Evolutionary conservation across 1,140 invertebrate species (phyloP).

Genomic region (Thalassaphorura encarpata): DNA sequence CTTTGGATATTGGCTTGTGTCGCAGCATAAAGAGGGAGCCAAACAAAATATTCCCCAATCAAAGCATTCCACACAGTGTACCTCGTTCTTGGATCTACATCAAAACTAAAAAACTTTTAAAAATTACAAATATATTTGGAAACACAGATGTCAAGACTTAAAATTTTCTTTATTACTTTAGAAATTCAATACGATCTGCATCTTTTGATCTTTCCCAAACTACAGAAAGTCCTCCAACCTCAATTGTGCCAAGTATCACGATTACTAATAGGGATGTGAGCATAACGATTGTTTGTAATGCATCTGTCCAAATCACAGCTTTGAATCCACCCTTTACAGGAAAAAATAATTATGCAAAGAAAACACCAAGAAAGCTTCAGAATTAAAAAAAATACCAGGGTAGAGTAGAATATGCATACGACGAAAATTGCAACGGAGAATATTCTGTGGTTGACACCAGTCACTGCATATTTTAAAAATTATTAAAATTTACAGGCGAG

Average conservation of each 20-base stretch:
- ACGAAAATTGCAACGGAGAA: conserved; percentile 43
- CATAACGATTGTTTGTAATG: conserved; percentile 68
- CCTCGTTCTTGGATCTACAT: conserved; percentile 41
- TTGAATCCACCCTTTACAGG: conserved; percentile 14
- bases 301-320: conserved; percentile 64
- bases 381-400: conserved; percentile 37
- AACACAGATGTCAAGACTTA: neutral
- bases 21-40: conserved; percentile 80
- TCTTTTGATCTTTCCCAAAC: conserved; percentile 39
- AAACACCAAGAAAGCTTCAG: neutral
- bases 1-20: conserved; percentile 65
- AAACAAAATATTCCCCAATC: conserved; percentile 80
- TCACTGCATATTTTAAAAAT: conserved; percentile 36
- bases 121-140: neutral
- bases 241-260: conserved; percentile 40
- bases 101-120: conserved; percentile 36
- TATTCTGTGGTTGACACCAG: conserved; percentile 40
- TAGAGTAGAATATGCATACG: conserved; percentile 48
- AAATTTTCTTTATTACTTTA: conserved; percentile 35
- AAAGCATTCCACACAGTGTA: conserved; percentile 84
- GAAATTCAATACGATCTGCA: conserved; percentile 39
- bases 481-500: neutral
- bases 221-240: conserved; percentile 40
- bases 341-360: neutral
- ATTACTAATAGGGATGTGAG: conserved; percentile 42